Evolutionary conservation across 2,888 invertebrate species (phyloP).

Genomic region (Tetranychus truncatus): DNA sequence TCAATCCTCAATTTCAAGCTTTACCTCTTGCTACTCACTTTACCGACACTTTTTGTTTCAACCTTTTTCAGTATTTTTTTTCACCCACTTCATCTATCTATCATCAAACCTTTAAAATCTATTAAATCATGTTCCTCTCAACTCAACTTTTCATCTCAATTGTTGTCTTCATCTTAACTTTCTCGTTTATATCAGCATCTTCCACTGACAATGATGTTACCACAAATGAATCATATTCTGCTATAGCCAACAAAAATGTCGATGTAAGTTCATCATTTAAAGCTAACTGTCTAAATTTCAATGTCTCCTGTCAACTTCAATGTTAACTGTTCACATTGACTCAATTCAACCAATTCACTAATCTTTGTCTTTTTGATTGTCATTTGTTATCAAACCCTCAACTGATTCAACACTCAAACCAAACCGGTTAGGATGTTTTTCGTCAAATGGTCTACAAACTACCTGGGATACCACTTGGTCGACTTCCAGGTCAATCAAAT

Average conservation of each 20-base stretch:
- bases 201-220: neutral
- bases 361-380: no score
- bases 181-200: neutral
- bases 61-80: no score
- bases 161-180: neutral
- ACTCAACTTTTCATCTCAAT: neutral
- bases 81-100: no score
- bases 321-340: neutral
- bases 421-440: neutral
- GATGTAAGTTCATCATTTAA: neutral
- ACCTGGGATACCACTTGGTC: neutral
- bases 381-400: no score
- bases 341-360: no score
- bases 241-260: neutral
- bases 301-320: neutral
- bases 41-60: no score
- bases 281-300: neutral
- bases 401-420: neutral
- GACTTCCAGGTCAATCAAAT: neutral
- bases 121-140: neutral
- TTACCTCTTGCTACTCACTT: no score
- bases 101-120: neutral
- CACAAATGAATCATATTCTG: neutral
- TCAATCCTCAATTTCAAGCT: no score
- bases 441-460: neutral